Conservation (phyloP, 2,888 invertebrate genomes). For the Acleris holmiana region DNA sequence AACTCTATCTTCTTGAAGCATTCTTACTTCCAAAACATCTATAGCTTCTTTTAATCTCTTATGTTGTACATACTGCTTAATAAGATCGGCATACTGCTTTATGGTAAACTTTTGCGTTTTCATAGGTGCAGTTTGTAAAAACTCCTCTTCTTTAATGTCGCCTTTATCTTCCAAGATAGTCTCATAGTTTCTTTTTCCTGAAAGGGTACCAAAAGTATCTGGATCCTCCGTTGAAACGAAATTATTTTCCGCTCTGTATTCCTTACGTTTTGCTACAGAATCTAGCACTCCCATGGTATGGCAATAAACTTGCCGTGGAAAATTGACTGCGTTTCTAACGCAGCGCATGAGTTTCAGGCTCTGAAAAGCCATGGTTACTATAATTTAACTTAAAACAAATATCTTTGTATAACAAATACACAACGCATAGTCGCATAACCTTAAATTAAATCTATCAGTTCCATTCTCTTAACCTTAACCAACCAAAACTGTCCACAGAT, state of each 20-base stretch:
- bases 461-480: no score
- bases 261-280: conserved; percentile 50
- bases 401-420: no score
- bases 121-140: conserved; percentile 79
- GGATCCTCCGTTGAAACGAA: conserved; percentile 75
- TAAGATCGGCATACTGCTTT: conserved; percentile 88
- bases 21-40: conserved; percentile 89
- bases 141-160: conserved; percentile 86
- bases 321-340: conserved; percentile 46
- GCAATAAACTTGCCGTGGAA: conserved; percentile 50
- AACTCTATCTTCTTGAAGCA: conserved; percentile 90
- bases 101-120: conserved; percentile 80
- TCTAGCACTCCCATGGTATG: conserved; percentile 43
- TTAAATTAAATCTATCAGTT: no score
- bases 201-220: conserved; percentile 83
- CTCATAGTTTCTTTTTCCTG: conserved; percentile 50
- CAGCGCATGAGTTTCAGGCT: conserved; percentile 53
- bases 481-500: no score
- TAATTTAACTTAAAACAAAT: no score
- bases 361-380: conserved; percentile 60
- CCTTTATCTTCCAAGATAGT: conserved; percentile 76
- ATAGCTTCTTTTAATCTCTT: conserved; percentile 91
- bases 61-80: conserved; percentile 86
- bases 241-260: conserved; percentile 64
- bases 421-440: no score